A percentile compares a stretch with the other conserved stretches of the same genome.
These are phyloP conservation scores for Nymphalis urticae DNA, from an alignment of 2,888 invertebrate genomes.

Conservation along the genomic window DNA sequence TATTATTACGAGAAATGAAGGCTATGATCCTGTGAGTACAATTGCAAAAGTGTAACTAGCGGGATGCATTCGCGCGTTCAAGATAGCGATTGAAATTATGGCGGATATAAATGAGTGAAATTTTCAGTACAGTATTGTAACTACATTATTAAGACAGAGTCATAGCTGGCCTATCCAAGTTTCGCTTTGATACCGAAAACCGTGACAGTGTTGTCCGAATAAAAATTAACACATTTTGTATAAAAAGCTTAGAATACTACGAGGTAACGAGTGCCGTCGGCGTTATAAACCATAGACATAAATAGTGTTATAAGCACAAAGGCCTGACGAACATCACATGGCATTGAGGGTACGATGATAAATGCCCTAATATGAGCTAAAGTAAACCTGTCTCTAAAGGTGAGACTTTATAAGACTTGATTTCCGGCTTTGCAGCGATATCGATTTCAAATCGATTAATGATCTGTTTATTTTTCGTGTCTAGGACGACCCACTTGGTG, in stretches of 20 bases:
- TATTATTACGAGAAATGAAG: not conserved
- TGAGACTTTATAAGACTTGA: slow-evolving; percentile 18
- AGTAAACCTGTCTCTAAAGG: not conserved
- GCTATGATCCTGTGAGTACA: slow-evolving; percentile 13
- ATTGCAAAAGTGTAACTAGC: slow-evolving; percentile 10
- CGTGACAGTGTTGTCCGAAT: slow-evolving; percentile 13
- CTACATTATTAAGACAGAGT: not conserved
- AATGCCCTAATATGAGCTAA: slow-evolving; percentile 6
- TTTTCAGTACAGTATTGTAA: slow-evolving; percentile 25
- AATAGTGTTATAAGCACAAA: slow-evolving; percentile 24
- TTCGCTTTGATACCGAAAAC: slow-evolving; percentile 16
- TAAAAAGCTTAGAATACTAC: slow-evolving; percentile 21
- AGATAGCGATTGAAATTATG: not conserved
- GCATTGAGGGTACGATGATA: not conserved
- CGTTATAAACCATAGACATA: slow-evolving; percentile 14
- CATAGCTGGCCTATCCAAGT: slow-evolving; percentile 23
- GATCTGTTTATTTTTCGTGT: slow-evolving; percentile 18
- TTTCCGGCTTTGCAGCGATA: slow-evolving; percentile 12
- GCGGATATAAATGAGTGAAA: slow-evolving; percentile 6
- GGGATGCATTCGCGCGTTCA: not conserved
- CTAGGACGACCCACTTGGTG: slow-evolving; percentile 30
- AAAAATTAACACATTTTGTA: slow-evolving; percentile 3
- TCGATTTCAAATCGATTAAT: slow-evolving; percentile 30
- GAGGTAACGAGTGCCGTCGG: slow-evolving; percentile 27
- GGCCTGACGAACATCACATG: slow-evolving; percentile 11